Base-by-base conservation (phyloP, 2,113 vertebrate genomes). In the Indicator maculatus region DNA sequence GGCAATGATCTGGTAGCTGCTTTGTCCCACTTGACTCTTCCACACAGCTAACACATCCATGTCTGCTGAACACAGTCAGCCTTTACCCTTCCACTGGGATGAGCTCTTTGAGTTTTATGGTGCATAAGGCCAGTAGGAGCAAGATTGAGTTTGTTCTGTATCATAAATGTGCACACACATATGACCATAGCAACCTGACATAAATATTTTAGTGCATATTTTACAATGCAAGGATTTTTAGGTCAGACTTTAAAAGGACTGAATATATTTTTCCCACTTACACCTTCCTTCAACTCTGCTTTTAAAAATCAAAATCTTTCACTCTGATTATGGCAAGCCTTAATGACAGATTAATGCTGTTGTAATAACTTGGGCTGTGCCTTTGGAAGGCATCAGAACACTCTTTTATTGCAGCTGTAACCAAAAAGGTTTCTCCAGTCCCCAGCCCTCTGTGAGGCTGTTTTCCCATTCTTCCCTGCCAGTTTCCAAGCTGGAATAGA, bases 151-250 rank as follows among this genome's bases (percentile, higher is more conserved):
- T 83, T 47, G 65, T 59, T 76, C 60, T 77, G 0, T 55, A 61
- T 83, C 56, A 16, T 27, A 82, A 41, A 38, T 0, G 0, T 66
- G 44, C 53, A 64, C 61, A 64, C 28, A 58, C 3, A 1, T 31
- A 85, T 52, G 93, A 81, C 89, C 83, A 72, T 56, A 93, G 94
- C 78, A 95, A 93, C 86, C 83, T 63, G 66, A 73, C 73, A 93
- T 93, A 44, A 95, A 94, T 84, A 73, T 95, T 96, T 94, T 58
- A 95, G 50, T 55, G 73, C 21, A 3, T 75, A 65, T 92, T 86
- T 96, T 81, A 86, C 33, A 70, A 50, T 28, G 50, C 39, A 52
- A 81, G 83, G 27, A 23, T 94, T 93, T 93, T 95, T 94, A 81
- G 94, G 83, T 88, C 85, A 91, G 50, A 9, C 39, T 94, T 96